Conservation (phyloP, 2,797 vertebrate genomes). For the Bradypus variegatus region DNA sequence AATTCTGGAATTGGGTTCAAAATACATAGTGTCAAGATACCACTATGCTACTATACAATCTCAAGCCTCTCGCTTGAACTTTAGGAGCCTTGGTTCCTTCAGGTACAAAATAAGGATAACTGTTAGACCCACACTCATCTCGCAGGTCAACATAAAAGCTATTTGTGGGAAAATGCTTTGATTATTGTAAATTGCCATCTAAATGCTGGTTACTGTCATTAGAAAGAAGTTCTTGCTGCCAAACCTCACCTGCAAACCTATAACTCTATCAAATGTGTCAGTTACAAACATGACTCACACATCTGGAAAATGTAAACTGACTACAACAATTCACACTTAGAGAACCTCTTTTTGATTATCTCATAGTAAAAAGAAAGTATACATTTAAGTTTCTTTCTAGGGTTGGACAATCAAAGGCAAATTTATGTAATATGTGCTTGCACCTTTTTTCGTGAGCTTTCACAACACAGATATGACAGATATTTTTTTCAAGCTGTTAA, state of each 20-base stretch:
- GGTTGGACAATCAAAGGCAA: conserved; percentile 61
- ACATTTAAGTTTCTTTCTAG: conserved; percentile 41
- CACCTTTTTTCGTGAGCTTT: neutral
- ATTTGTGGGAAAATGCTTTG: neutral
- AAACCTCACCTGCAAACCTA: neutral
- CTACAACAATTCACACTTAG: neutral
- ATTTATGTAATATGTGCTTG: conserved; percentile 9
- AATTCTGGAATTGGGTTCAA: neutral
- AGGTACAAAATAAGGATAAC: neutral
- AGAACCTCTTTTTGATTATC: conserved; percentile 32
- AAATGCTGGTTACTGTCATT: neutral
- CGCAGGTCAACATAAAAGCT: neutral
- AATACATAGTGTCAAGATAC: neutral
- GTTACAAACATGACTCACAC: neutral
- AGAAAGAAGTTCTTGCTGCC: neutral
- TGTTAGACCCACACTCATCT: neutral
- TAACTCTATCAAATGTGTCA: neutral
- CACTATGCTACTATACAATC: neutral
- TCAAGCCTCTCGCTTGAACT: neutral
- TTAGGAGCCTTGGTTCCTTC: neutral
- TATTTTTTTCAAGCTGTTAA: conserved; percentile 34
- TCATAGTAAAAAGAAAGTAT: conserved; percentile 38
- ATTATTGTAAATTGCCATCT: neutral
- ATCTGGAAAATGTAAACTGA: neutral
- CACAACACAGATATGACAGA: conserved; percentile 62